Conservation (phyloP, 37 sponge, comb jelly and placozoan species). For the Cliona cf. orientalis region DNA sequence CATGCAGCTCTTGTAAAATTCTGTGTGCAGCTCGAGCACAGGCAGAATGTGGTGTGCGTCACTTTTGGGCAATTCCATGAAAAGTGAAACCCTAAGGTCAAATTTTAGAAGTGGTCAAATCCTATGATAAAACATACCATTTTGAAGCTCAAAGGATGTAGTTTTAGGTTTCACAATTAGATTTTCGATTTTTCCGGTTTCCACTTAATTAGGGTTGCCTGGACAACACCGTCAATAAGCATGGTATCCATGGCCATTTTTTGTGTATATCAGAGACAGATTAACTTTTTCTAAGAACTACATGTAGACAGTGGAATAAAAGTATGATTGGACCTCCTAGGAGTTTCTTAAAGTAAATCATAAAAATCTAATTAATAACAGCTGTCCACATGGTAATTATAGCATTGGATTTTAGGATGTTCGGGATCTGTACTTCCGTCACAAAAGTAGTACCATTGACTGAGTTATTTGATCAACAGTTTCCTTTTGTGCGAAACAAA, state of each 20-base stretch:
- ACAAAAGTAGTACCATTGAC: constrained; percentile 2
- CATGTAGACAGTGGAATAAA: constrained; percentile 5
- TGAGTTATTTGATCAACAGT: constrained; percentile 10
- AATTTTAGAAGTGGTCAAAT: constrained; percentile 21
- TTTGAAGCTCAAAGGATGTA: constrained; percentile 18
- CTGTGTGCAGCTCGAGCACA: too few relatives aligned
- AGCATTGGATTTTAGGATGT: not conserved
- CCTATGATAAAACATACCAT: not conserved
- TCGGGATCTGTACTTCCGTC: constrained; percentile 18
- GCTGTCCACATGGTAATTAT: constrained; percentile 2
- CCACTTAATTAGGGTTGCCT: constrained; percentile 5
- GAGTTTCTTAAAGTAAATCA: constrained; percentile 1
- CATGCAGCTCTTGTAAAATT: too few relatives aligned
- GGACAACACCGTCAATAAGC: not conserved
- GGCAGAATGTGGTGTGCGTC: not conserved
- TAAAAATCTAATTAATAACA: constrained; percentile 13
- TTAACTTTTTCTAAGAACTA: constrained; percentile 10
- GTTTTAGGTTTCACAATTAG: not conserved
- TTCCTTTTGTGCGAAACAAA: not conserved
- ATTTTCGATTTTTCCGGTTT: constrained; percentile 8
- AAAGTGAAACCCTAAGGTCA: constrained; percentile 19
- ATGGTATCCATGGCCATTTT: constrained; percentile 13
- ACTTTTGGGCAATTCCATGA: constrained; percentile 11
- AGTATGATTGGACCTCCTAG: constrained; percentile 15
- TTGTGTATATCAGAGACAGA: not conserved